Base-by-base conservation (phyloP, 2,888 invertebrate genomes). In the Himalopsyche kuldschensis region DNA sequence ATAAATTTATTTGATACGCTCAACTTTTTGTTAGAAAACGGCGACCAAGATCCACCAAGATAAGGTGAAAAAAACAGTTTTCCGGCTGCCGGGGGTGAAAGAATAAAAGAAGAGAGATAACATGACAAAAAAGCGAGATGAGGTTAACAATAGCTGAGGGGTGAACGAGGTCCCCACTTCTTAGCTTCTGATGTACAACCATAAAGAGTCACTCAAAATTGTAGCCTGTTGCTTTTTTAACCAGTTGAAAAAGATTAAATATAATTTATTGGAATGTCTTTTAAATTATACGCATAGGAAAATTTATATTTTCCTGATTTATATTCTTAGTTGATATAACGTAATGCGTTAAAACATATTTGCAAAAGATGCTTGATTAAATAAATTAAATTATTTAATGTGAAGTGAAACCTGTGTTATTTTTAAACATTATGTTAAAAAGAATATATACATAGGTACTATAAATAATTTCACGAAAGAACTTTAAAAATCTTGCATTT, bases 1-100 rank as follows among this genome's bases (percentile, higher is more conserved):
- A 81, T 84, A 84, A 84, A 85, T 85, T 85, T 81, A 79, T 83
- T 81, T 85, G 79, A 83, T 83, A 83, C 75, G 75, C 76, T 77
- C 8, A 80, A 83, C 80, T 83, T 83, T 84, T 83, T 81, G 76
- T 69, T 75, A 27, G 75, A 41, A 17, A 55, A 30, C 69, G 69
- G 27, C 20, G 41, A 78, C 78, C 24, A 47, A 63, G 82, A 63
- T 78, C 78, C 35, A 5, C 30, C 17, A 1, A 27, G 79, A 82
- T 82, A 82, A 78, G 82, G 79, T 79, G 82, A 55, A 79, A 82
- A 79, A 79, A 79, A 75, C 47, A 69, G 75, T 75, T 75, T 82
- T 82, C 82, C 82, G 78, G 79, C 69, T 78, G 63, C 27, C 46
- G 41, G 46, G 75, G 55, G 32, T 48, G 31, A 30, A 31, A 32